A percentile compares a stretch with the other conserved stretches of the same genome.
Conservation (phyloP, 2,797 vertebrate genomes). For the Acanthornis magna region DNA sequence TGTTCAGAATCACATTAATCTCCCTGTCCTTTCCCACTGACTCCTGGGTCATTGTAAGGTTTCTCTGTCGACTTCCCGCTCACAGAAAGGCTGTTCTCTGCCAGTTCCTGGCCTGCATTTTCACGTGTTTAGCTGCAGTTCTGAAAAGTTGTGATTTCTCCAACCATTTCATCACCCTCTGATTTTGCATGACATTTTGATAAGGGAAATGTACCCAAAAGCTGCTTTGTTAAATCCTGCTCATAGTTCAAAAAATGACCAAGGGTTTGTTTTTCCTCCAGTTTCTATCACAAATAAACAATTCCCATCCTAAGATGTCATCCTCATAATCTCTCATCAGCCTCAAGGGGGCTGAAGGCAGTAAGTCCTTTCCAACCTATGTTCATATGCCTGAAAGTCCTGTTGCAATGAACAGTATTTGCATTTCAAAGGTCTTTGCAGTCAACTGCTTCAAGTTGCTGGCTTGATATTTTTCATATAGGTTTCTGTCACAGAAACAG, state of each 20-base stretch:
- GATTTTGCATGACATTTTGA: slow-evolving; percentile 43
- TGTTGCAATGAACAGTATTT: not conserved
- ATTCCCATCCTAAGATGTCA: not conserved
- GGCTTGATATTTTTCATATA: not conserved
- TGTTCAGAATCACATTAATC: slow-evolving; percentile 12
- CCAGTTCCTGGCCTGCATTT: not conserved
- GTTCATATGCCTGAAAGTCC: not conserved
- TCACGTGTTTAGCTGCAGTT: not conserved
- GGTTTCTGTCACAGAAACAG: not conserved
- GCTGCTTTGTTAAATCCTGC: not conserved
- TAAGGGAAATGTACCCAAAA: not conserved
- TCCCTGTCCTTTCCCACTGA: not conserved
- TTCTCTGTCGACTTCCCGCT: not conserved
- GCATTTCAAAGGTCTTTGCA: not conserved
- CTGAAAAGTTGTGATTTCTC: slow-evolving; percentile 6
- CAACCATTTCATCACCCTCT: slow-evolving; percentile 24
- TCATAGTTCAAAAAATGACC: slow-evolving; percentile 5
- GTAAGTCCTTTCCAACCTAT: not conserved
- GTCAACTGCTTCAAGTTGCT: not conserved
- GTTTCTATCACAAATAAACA: slow-evolving; percentile 19
- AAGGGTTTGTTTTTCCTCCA: not conserved
- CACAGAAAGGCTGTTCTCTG: not conserved
- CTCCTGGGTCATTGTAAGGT: slow-evolving; percentile 30
- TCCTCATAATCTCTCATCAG: not conserved
- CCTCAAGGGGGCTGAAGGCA: not conserved